Conservation (phyloP, 2,888 invertebrate species). For the Penaeus monodon region DNA sequence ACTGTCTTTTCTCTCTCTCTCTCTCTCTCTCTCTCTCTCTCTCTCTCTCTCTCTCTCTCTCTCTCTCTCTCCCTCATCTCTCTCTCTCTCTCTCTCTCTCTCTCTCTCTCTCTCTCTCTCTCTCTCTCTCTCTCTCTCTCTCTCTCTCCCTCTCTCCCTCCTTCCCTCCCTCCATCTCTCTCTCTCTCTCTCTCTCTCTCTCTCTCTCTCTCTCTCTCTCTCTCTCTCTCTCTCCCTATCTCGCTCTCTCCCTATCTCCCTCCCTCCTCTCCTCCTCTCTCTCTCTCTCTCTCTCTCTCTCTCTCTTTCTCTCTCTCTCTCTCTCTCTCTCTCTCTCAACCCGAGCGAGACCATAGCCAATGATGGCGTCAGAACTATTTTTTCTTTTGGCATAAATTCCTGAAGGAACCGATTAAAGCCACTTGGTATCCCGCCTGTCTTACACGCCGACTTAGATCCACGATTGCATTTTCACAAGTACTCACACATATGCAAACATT, state of each 20-base stretch:
- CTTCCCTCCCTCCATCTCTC: not conserved
- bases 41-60: too few relatives aligned
- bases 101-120: not conserved
- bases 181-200: not conserved
- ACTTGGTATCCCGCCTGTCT: too few relatives aligned
- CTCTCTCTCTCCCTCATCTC: too few relatives aligned
- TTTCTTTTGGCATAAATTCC: too few relatives aligned
- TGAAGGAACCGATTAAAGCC: too few relatives aligned
- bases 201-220: not conserved
- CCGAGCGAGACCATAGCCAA: not conserved
- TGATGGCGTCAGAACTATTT: not conserved
- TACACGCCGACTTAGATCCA: not conserved
- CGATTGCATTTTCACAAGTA: not conserved
- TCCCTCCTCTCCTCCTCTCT: constrained; percentile 1
- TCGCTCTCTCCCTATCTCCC: not conserved
- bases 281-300: not conserved
- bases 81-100: not conserved
- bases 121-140: not conserved
- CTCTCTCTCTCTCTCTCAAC: not conserved
- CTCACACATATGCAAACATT: not conserved
- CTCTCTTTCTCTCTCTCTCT: not conserved
- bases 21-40: too few relatives aligned
- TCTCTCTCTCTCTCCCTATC: not conserved
- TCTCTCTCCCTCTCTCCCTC: not conserved
- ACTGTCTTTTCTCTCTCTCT: too few relatives aligned